Percentiles rank a stretch among this genome's conserved stretches.
Evolutionary conservation across 2,113 vertebrate species (phyloP).

Genomic region (Regulus satrapa): DNA sequence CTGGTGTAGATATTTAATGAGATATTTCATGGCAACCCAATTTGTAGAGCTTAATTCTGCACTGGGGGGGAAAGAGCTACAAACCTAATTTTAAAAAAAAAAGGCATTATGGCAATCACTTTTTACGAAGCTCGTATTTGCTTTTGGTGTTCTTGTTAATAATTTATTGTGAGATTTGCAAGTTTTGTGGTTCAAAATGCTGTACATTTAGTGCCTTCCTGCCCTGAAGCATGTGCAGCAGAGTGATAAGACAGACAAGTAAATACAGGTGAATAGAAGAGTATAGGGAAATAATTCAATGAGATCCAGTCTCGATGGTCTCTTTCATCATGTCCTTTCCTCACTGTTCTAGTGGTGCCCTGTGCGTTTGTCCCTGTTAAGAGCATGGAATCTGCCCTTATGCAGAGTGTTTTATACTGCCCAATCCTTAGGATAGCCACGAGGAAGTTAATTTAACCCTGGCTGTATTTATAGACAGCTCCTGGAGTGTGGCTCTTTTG

Average conservation of each 20-base stretch:
- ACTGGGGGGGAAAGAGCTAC: background rate
- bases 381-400: background rate
- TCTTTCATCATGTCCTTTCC: background rate
- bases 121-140: background rate
- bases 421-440: background rate
- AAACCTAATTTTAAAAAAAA: background rate
- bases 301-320: background rate
- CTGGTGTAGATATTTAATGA: background rate
- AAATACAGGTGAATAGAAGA: background rate
- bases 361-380: background rate
- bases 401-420: rapidly evolving
- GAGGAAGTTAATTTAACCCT: background rate
- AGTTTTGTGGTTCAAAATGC: background rate
- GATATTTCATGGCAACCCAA: background rate
- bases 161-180: background rate
- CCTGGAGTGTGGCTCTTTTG: background rate
- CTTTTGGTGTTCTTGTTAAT: background rate
- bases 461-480: background rate
- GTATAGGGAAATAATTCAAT: background rate
- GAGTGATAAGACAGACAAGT: background rate
- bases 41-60: background rate
- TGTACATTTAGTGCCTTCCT: background rate
- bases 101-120: background rate
- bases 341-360: background rate
- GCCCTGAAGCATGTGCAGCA: background rate